Percentiles rank a stretch among this genome's conserved stretches.
Conservation (phyloP, 2,797 vertebrate genomes). For the Bryconaethiops microstoma region DNA sequence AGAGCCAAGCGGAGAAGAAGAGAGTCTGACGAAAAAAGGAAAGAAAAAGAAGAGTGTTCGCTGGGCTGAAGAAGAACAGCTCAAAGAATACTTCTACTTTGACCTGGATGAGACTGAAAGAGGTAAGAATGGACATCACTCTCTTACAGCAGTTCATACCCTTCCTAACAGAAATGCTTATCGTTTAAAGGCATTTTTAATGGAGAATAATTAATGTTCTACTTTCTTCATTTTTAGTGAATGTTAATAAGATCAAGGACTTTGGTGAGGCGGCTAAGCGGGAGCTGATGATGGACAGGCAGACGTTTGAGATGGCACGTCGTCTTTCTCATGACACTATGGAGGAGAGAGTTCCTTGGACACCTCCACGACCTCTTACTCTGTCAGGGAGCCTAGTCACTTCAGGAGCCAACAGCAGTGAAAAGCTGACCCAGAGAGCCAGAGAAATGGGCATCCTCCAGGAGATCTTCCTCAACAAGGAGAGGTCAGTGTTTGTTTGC, state of each 20-base stretch:
- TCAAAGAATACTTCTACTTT: conserved; percentile 93
- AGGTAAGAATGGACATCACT: conserved; percentile 71
- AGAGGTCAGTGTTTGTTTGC: conserved; percentile 75
- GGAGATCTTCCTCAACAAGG: conserved; percentile 93
- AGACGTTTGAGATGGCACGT: conserved; percentile 91
- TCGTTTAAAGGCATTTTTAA: background rate
- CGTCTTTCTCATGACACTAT: conserved; percentile 92
- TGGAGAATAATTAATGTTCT: background rate
- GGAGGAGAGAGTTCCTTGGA: conserved; percentile 92
- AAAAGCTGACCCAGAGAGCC: conserved; percentile 88
- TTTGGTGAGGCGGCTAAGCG: conserved; percentile 94
- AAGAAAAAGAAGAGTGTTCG: conserved; percentile 91
- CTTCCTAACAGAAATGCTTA: background rate
- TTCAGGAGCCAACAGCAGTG: conserved; percentile 85
- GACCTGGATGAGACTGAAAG: conserved; percentile 93
- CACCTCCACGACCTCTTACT: conserved; percentile 80
- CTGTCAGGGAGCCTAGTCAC: conserved; percentile 78
- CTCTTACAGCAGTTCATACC: background rate
- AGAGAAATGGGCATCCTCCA: conserved; percentile 94
- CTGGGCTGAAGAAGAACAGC: conserved; percentile 90
- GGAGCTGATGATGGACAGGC: conserved; percentile 92
- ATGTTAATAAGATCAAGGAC: conserved; percentile 97
- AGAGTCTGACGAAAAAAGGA: conserved; percentile 85
- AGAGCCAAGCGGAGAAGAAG: conserved; percentile 83
- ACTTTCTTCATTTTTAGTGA: conserved; percentile 76